Conservation (phyloP, 2,888 invertebrate genomes). For the Sisyra terminalis region DNA sequence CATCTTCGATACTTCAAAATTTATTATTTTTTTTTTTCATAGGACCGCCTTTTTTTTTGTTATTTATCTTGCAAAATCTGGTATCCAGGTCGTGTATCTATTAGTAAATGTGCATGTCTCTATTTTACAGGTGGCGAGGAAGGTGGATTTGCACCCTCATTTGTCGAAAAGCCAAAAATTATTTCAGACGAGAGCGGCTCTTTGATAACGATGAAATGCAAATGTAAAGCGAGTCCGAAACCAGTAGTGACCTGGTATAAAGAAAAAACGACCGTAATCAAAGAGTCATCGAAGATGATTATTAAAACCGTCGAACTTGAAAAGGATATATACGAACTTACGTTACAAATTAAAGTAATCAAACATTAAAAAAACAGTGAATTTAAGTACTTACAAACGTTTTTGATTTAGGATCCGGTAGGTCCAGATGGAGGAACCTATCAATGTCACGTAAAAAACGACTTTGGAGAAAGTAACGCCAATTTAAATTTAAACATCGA, state of each 20-base stretch:
- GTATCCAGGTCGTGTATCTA: too few species aligned
- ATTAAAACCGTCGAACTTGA: conserved; percentile 60
- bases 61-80: neutral
- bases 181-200: conserved; percentile 97
- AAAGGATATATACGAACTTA: conserved; percentile 76
- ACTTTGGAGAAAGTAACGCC: conserved; percentile 92
- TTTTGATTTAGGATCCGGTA: conserved; percentile 48
- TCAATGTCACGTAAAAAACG: conserved; percentile 88
- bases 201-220: conserved; percentile 92
- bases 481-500: conserved; percentile 94
- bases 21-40: neutral
- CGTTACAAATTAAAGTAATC: conserved; percentile 60
- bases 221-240: conserved; percentile 87
- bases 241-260: conserved; percentile 92
- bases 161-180: conserved; percentile 96
- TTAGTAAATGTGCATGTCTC: conserved; percentile 13
- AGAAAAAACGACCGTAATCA: conserved; percentile 62
- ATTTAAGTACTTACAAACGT: neutral
- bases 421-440: conserved; percentile 74
- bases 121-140: conserved; percentile 67
- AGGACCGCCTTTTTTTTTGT: neutral
- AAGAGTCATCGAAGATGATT: conserved; percentile 70
- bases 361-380: neutral
- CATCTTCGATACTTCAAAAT: too few species aligned
- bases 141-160: conserved; percentile 88